Evolutionary conservation across 2,888 invertebrate species (phyloP), one percentile per base, ranked within the genome.

Genomic region (Watsonalla cultraria): DNA sequence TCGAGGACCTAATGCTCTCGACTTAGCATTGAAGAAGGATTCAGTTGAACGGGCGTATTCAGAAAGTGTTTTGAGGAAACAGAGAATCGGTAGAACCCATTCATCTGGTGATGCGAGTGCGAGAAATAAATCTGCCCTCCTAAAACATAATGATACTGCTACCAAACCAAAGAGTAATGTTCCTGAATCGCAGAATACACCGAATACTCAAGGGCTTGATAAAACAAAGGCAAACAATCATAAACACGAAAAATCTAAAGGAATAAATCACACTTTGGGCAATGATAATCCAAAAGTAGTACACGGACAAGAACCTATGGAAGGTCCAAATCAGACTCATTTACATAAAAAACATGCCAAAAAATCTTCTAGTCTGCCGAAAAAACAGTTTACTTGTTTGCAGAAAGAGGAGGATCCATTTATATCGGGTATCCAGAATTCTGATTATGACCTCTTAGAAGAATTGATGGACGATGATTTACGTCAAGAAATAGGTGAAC

Each of bases 391-490:
- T 46, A 67, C 58, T 46, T 60, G 57, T 42, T 56, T 62, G 47
- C 59, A 60, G 9, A 76, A 73, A 59, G 63, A 72, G 56, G 72
- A 68, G 15, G 80, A 84, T 64, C 78, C 83, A n/a, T 82, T 82
- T 56, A 80, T 80, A 66, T 79, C 87, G 2, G 80, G 82, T 1
- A 80, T 86, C 61, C 78, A 66, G 0, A 84, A 82, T 65, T 82
- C 86, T 7, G 89, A 90, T 60, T 88, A 86, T 57, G 87, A 87
- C 60, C 68, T 87, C n/a, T 61, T 90, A 57, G 89, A 86, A 57
- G 91, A 90, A 76, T 74, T 86, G 56, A 88, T 86, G 78, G 91
- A 83, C 66, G 90, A 86, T 61, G 91, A 86, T 60, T 72, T 84
- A 55, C 73, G 80, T 54, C 69, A 90, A 82, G 82, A 92, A 80